Percentiles rank a stretch among this genome's conserved stretches.
Conservation (phyloP, 2,888 invertebrate species). For the Rhamphomyia laevipes region DNA sequence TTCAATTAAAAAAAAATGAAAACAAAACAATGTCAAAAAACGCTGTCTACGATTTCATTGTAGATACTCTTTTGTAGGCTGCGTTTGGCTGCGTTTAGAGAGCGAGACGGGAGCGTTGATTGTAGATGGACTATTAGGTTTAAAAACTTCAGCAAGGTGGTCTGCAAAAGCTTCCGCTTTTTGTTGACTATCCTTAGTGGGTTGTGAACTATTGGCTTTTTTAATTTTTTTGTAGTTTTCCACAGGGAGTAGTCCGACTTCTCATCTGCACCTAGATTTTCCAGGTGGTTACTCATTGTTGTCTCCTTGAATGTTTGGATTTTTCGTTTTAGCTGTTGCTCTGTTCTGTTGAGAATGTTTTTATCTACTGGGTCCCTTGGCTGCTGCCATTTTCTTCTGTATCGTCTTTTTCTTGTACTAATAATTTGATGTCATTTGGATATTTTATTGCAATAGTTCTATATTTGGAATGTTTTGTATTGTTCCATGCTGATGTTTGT, state of each 20-base stretch:
- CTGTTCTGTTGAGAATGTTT: no score
- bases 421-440: not conserved
- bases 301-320: not conserved
- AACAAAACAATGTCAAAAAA: no score
- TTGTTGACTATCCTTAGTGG: not conserved
- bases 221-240: not conserved
- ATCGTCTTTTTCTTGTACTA: not conserved
- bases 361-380: no score
- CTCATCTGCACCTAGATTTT: not conserved
- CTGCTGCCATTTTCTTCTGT: not conserved
- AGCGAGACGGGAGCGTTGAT: no score
- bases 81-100: no score
- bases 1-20: no score
- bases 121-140: no score
- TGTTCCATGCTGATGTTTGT: not conserved
- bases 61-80: no score
- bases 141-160: not conserved
- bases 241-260: not conserved
- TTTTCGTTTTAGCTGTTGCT: not conserved
- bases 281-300: not conserved
- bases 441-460: not conserved
- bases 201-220: not conserved
- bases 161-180: no score
- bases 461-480: not conserved
- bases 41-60: no score